phyloP scores from a whole-genome alignment of 2,797 vertebrate species.

The Halcyon badia region DNA sequence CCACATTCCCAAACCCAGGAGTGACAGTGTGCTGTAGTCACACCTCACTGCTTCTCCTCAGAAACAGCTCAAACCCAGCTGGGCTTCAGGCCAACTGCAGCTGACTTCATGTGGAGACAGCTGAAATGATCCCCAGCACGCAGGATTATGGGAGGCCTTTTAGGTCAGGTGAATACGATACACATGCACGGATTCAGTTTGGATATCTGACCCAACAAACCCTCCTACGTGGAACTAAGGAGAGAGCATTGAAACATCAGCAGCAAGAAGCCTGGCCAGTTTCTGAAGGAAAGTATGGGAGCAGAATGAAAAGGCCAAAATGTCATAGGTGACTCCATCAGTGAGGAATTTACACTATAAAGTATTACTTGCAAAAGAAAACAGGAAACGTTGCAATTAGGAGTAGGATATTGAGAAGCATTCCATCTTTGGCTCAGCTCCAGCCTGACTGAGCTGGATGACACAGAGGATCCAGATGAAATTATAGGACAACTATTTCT shows the following conservation, averaged over 20 bases:
- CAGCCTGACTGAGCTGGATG: not conserved
- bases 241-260: not conserved
- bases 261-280: not conserved
- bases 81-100: constrained; percentile 23
- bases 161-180: constrained; percentile 47
- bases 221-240: not conserved
- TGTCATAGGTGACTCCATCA: not conserved
- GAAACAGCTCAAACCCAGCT: not conserved
- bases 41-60: not conserved
- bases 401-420: not conserved
- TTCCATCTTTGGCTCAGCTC: not conserved
- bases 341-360: not conserved
- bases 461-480: not conserved
- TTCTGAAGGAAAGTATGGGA: not conserved
- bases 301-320: constrained; percentile 41
- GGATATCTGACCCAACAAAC: constrained; percentile 43
- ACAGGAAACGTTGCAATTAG: constrained; percentile 18
- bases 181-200: not conserved
- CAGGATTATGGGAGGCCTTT: constrained; percentile 1
- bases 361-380: constrained; percentile 35
- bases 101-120: not conserved
- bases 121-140: constrained; percentile 13
- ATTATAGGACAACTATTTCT: not conserved
- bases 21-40: not conserved
- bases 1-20: not conserved